Percentiles rank a stretch among this genome's conserved stretches.
Conservation (phyloP, 1,140 invertebrate genomes). For the Spodoptera litura region DNA sequence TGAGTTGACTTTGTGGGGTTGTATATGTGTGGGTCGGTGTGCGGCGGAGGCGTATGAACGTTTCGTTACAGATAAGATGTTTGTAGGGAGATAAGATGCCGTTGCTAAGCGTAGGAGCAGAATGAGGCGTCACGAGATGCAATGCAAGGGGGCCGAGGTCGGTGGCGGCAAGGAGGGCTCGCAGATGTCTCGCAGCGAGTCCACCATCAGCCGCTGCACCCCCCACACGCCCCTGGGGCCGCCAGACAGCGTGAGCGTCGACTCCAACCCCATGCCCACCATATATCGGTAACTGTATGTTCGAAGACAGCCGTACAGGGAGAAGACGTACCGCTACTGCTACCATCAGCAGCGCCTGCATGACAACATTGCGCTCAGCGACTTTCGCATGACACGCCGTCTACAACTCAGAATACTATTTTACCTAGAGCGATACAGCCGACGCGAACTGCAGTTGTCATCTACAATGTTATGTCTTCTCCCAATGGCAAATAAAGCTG, state of each 20-base stretch:
- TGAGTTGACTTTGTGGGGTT: constrained; percentile 56
- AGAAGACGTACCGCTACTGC: constrained; percentile 64
- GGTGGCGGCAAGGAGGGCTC: constrained; percentile 71
- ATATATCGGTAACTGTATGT: constrained; percentile 91
- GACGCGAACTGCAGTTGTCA: constrained; percentile 54
- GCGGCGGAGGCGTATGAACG: constrained; percentile 67
- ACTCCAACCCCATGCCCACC: constrained; percentile 92
- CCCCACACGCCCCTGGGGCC: constrained; percentile 79
- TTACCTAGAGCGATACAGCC: constrained; percentile 27
- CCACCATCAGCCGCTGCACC: constrained; percentile 78
- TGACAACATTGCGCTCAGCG: constrained; percentile 39
- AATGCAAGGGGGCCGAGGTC: constrained; percentile 68
- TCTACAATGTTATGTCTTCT: constrained; percentile 67
- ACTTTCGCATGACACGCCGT: constrained; percentile 13
- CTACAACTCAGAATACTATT: neutral
- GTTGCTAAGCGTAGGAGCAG: constrained; percentile 77
- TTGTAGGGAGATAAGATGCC: constrained; percentile 79
- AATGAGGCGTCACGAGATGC: constrained; percentile 81
- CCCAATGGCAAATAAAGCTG: constrained; percentile 69
- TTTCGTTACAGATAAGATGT: constrained; percentile 80
- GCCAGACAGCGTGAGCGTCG: constrained; percentile 91
- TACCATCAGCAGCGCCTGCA: constrained; percentile 17
- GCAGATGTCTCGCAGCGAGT: constrained; percentile 81
- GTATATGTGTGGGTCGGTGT: constrained; percentile 55
- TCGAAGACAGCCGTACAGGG: constrained; percentile 57